phyloP scores from a whole-genome alignment of 2,888 invertebrate genomes.

The Dynastes tityus region DNA sequence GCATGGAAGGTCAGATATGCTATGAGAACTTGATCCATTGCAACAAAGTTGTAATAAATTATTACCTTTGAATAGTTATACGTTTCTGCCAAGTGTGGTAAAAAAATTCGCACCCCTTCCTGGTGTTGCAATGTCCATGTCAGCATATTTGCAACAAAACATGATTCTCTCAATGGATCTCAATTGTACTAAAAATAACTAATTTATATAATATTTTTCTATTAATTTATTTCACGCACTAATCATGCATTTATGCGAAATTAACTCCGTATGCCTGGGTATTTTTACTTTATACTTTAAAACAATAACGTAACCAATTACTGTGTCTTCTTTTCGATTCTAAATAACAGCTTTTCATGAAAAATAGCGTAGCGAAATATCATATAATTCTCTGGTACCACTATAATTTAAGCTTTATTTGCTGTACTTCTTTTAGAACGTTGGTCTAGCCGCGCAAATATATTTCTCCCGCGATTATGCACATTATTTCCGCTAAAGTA shows the following conservation, averaged over 20 bases:
- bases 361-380: neutral
- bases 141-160: too few relatives aligned
- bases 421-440: neutral
- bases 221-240: neutral
- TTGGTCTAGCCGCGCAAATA: neutral
- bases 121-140: too few relatives aligned
- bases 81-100: too few relatives aligned
- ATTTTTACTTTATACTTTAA: neutral
- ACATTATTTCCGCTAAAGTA: slow-evolving; percentile 5
- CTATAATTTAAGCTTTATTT: slow-evolving; percentile 2
- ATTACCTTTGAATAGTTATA: too few relatives aligned
- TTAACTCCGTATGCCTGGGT: neutral
- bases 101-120: too few relatives aligned
- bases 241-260: neutral
- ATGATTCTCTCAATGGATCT: too few relatives aligned
- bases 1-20: too few relatives aligned
- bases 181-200: too few relatives aligned
- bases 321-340: neutral
- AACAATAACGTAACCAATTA: slow-evolving; percentile 7
- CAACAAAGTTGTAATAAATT: too few relatives aligned
- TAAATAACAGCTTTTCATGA: neutral
- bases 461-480: neutral
- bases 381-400: neutral
- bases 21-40: too few relatives aligned
- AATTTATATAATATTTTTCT: too few relatives aligned